A percentile compares a stretch with the other conserved stretches of the same genome.
These are phyloP conservation scores for Conomelus anceps DNA, from an alignment of 2,888 invertebrate species.

Conservation along the genomic window DNA sequence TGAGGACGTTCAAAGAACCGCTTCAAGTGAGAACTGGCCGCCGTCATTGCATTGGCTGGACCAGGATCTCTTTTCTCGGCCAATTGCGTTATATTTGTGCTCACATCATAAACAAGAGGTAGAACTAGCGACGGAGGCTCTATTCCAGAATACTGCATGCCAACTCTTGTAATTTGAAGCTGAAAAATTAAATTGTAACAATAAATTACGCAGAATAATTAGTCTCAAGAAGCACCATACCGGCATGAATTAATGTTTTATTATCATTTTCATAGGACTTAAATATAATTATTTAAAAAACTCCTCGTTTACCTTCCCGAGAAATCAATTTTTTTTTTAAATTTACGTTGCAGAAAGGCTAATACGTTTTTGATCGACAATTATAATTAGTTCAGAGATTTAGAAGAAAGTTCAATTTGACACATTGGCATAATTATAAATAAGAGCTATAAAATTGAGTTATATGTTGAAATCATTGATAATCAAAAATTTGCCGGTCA, in stretches of 20 bases:
- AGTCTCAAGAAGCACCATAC: constrained; percentile 10
- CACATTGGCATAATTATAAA: too few relatives aligned
- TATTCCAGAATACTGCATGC: constrained; percentile 51
- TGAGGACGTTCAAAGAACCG: constrained; percentile 68
- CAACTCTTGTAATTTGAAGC: constrained; percentile 68
- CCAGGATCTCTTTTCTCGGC: constrained; percentile 73
- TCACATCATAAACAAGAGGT: constrained; percentile 85
- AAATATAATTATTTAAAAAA: too few relatives aligned
- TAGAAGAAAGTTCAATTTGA: too few relatives aligned
- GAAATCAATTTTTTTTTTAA: too few relatives aligned
- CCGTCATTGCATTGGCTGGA: constrained; percentile 52
- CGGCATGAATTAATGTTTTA: neutral
- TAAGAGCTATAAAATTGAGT: too few relatives aligned
- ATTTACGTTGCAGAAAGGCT: too few relatives aligned
- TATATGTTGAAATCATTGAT: too few relatives aligned
- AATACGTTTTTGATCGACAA: too few relatives aligned
- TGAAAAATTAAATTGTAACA: constrained; percentile 37
- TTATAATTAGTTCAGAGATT: too few relatives aligned
- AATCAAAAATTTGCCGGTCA: too few relatives aligned
- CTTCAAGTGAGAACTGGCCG: constrained; percentile 58
- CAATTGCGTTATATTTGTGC: constrained; percentile 75
- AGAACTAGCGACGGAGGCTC: constrained; percentile 71
- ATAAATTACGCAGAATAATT: constrained; percentile 9
- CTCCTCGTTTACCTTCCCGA: too few relatives aligned
- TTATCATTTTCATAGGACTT: too few relatives aligned